phyloP scores from a whole-genome alignment of 2,113 vertebrate species.

The Scolopax mira region DNA sequence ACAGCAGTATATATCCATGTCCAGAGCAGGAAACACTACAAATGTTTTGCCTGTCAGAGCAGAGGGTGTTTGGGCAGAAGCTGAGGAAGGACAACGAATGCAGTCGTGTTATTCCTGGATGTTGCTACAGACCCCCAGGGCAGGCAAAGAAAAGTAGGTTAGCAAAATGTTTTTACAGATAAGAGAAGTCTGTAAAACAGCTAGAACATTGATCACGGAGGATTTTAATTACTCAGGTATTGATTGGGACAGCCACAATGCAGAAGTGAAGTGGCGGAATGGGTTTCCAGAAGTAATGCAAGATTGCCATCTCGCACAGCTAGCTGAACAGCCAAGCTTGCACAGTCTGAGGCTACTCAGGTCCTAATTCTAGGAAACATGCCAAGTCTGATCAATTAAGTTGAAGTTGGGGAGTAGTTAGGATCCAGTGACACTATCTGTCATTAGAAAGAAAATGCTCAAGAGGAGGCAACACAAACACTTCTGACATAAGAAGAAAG shows the following conservation, averaged over 20 bases:
- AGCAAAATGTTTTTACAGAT: slow-evolving; percentile 37
- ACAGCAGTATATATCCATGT: background rate
- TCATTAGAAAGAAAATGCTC: slow-evolving; percentile 42
- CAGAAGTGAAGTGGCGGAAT: background rate
- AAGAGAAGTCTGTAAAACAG: slow-evolving; percentile 52
- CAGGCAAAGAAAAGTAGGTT: slow-evolving; percentile 39
- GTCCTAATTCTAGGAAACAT: slow-evolving; percentile 66
- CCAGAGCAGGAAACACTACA: background rate
- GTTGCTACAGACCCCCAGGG: slow-evolving; percentile 31
- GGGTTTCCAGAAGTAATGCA: slow-evolving; percentile 36
- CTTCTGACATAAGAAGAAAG: slow-evolving; percentile 38
- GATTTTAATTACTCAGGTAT: slow-evolving; percentile 59
- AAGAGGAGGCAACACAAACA: slow-evolving; percentile 16
- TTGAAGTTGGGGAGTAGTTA: slow-evolving; percentile 63
- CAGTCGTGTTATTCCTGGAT: slow-evolving; percentile 27
- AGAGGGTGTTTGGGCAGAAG: slow-evolving; percentile 1
- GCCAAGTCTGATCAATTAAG: slow-evolving; percentile 74
- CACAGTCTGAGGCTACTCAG: slow-evolving; percentile 38
- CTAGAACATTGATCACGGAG: slow-evolving; percentile 41
- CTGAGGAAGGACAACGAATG: slow-evolving; percentile 39
- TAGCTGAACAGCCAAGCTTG: slow-evolving; percentile 2
- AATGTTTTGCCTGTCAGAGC: background rate
- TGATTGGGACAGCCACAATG: slow-evolving; percentile 17
- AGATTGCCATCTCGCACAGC: slow-evolving; percentile 50
- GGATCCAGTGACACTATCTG: slow-evolving; percentile 59